Conservation (phyloP, 2,113 vertebrate species). For the Aramus guarauna region DNA sequence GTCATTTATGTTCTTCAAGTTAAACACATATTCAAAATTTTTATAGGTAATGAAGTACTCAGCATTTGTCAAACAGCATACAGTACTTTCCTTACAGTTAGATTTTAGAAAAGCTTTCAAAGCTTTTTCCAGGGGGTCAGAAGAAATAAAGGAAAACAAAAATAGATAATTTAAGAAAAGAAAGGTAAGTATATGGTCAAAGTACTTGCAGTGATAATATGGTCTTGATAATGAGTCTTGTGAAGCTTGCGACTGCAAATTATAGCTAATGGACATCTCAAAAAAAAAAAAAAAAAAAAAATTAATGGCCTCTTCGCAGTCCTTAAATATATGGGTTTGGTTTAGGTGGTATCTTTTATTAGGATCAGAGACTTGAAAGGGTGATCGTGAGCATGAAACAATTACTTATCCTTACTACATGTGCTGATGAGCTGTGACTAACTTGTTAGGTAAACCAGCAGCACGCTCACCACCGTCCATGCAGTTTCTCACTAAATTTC, state of each 20-base stretch:
- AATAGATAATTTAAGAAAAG: not conserved
- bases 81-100: not conserved
- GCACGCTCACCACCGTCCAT: accelerated
- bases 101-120: not conserved
- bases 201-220: not conserved
- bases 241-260: not conserved
- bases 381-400: not conserved
- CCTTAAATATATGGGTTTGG: not conserved
- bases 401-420: not conserved
- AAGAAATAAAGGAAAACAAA: not conserved
- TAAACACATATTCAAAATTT: not conserved
- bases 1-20: not conserved
- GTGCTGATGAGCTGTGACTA: not conserved
- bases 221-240: not conserved
- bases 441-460: not conserved
- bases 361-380: not conserved
- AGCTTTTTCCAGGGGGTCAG: not conserved
- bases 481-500: not conserved
- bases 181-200: not conserved
- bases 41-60: not conserved
- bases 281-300: no score
- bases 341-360: not conserved
- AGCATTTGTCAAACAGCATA: not conserved
- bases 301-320: not conserved
- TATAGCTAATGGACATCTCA: not conserved